Conservation (phyloP, 2,888 invertebrate species). For the Epinotia brunnichana region DNA sequence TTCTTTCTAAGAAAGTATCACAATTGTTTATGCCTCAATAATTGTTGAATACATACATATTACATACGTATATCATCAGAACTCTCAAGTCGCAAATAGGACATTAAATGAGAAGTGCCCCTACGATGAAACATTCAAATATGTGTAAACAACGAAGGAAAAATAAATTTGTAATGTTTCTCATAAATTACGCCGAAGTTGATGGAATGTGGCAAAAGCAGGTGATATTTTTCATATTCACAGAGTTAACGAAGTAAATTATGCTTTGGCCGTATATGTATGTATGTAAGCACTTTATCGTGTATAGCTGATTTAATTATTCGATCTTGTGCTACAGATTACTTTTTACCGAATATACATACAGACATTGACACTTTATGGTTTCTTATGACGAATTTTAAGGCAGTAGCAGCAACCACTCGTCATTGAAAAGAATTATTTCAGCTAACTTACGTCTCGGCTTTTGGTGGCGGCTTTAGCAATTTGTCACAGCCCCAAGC, state of each 20-base stretch:
- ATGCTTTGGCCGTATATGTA: too few species aligned
- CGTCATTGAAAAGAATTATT: conserved; percentile 76
- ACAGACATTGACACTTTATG: neutral
- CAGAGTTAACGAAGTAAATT: neutral
- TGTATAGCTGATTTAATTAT: neutral
- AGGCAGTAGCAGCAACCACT: conserved; percentile 53
- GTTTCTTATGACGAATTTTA: neutral
- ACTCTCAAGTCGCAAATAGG: neutral
- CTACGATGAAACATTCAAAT: neutral
- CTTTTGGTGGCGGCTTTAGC: conserved; percentile 71
- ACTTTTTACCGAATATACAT: neutral
- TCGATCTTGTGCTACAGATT: neutral
- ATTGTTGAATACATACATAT: too few species aligned
- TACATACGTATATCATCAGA: neutral
- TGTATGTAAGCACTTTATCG: too few species aligned
- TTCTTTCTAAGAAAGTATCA: neutral
- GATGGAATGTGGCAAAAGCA: neutral
- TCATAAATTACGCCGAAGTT: neutral
- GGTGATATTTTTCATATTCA: neutral
- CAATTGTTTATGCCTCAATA: neutral
- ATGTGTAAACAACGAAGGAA: conserved; percentile 5
- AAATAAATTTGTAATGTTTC: neutral
- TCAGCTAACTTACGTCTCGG: conserved; percentile 73
- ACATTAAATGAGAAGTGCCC: neutral
- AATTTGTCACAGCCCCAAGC: conserved; percentile 76